Base-by-base conservation (phyloP, 2,888 invertebrate species). In the Andrena chrysosceles region DNA sequence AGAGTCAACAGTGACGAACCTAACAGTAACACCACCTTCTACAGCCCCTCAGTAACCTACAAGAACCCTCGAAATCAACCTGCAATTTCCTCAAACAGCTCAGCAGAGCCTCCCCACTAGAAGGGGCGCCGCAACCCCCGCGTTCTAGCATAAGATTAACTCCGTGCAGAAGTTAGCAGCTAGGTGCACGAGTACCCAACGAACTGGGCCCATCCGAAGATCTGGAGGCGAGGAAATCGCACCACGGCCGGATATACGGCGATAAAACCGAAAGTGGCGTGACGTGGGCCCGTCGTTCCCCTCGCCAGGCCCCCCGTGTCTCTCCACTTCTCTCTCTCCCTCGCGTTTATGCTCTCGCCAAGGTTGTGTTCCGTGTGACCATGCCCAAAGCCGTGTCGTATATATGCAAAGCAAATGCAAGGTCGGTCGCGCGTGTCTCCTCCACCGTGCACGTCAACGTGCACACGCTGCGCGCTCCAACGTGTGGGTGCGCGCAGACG, bases 331-430 rank as follows among this genome's bases (percentile, higher is more conserved):
- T 49, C 75, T 59, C 63, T 13, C 35, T 26, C 71, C 59, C 59
- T 67, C 74, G 68, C 85, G 87, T 89, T 89, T 86, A 86, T 85
- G 84, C 83, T 80, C 84, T 76, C 56, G 81, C 85, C 91, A 91
- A 91, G 91, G 91, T 87, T 91, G 87, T 87, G 85, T 88, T 88
- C 85, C 89, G 88, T 84, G 88, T 86, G 89, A 85, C 91, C 86
- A 90, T 91, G 88, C 86, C 88, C 87, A 87, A 88, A 89, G 89
- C 89, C 85, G 84, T 83, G 81, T 89, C 90, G 90, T 89, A 84
- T 91, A 89, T 90, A 90, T 91, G 91, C 90, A 91, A 91, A 91
- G 87, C 89, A 88, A 90, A 90, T 84, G 91, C 91, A 91, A 91
- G 91, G 91, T 90, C 91, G 89, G 81, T 86, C 88, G 88, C 90